Evolutionary conservation across 1,140 invertebrate species (phyloP).

Genomic region (Hylaeus anthracinus): DNA sequence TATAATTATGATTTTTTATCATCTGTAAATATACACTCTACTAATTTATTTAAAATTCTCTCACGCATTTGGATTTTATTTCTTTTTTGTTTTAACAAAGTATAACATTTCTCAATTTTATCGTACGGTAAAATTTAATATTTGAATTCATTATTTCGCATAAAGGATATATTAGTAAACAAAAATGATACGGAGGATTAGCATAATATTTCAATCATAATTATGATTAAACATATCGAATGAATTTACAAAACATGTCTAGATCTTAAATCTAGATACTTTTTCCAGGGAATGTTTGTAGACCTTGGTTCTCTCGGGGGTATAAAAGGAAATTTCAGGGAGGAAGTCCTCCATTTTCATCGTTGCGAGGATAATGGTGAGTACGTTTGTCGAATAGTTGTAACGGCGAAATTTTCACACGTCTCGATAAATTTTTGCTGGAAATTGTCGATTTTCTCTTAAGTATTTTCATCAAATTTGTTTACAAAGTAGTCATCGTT

Average conservation of each 20-base stretch:
- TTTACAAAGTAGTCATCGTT: background rate
- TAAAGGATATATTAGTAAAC: background rate
- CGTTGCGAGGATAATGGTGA: conserved; percentile 60
- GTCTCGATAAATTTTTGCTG: background rate
- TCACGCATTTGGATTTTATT: background rate
- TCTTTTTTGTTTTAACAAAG: background rate
- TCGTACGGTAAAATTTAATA: background rate
- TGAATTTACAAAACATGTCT: background rate
- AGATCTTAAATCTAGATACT: background rate
- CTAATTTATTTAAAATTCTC: background rate
- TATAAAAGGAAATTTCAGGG: conserved; percentile 18
- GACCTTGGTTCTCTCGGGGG: rapidly evolving
- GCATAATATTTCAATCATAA: background rate
- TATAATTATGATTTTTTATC: background rate
- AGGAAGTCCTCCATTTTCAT: conserved; percentile 66
- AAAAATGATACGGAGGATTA: background rate
- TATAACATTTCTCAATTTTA: background rate
- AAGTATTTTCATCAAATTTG: background rate
- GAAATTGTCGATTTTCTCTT: background rate
- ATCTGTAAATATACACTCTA: background rate
- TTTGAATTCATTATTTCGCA: background rate
- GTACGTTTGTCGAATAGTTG: background rate
- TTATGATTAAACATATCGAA: background rate
- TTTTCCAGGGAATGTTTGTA: background rate
- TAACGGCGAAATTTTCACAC: too few species aligned